Conservation (phyloP, 2,888 invertebrate genomes). For the Limenitis camilla region DNA sequence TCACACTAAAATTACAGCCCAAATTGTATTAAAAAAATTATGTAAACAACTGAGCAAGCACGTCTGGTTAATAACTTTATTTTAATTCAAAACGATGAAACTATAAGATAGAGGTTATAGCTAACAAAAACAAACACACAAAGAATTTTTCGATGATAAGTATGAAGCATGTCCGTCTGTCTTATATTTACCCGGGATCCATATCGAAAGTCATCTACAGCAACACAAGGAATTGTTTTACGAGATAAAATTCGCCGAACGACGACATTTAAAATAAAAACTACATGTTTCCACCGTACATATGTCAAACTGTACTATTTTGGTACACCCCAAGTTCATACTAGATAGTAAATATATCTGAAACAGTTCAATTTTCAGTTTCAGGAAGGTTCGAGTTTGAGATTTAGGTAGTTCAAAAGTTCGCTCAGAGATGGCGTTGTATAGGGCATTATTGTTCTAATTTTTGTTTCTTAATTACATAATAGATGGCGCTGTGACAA, state of each 20-base stretch:
- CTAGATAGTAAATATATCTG: conserved; percentile 51
- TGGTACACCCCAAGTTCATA: conserved; percentile 66
- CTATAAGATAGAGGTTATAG: conserved; percentile 53
- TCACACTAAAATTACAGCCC: too few species aligned
- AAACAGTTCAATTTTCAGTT: conserved; percentile 31
- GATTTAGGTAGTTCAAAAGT: conserved; percentile 3
- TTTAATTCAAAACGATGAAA: background rate
- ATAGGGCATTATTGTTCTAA: conserved; percentile 1
- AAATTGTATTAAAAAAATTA: too few species aligned
- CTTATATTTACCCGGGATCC: conserved; percentile 65
- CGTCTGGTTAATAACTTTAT: too few species aligned
- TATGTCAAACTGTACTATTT: conserved; percentile 73
- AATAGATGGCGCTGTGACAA: conserved; percentile 14
- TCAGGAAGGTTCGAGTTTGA: conserved; percentile 27
- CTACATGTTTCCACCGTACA: conserved; percentile 68
- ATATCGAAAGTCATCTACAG: conserved; percentile 54
- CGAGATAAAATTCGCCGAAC: conserved; percentile 51
- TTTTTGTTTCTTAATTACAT: background rate
- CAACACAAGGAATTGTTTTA: conserved; percentile 39
- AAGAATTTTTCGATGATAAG: conserved; percentile 31
- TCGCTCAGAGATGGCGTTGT: conserved; percentile 40
- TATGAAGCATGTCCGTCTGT: conserved; percentile 29
- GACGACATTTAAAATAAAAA: conserved; percentile 63
- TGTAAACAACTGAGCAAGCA: too few species aligned
- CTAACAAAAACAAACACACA: conserved; percentile 52